Base-by-base conservation (phyloP, 2,113 vertebrate species). In the Malurus melanocephalus region DNA sequence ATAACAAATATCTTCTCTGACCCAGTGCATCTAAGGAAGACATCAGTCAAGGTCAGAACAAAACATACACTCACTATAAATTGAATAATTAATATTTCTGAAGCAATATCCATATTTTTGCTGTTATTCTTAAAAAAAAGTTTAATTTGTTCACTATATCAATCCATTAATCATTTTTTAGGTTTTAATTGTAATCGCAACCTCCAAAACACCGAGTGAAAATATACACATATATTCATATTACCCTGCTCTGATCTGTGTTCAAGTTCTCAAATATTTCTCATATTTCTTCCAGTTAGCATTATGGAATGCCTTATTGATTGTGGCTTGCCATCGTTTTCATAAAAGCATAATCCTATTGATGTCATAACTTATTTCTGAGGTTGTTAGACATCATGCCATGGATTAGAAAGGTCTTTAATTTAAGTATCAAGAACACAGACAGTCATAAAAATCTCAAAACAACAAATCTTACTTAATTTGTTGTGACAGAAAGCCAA, bases 401-500 rank as follows among this genome's bases (percentile, higher is more conserved):
- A 90, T 2, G 26, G 60, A 89, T 79, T 68, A 86, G 45, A 81
- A 93, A 28, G 18, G 32, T 35, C 92, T 89, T 91, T 87, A 71
- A 78, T 86, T 75, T 85, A 86, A 80, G 62, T 46, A 61, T 23
- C 49, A 76, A 81, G 66, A 89, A 42, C 77, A 92, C 67, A 92
- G 75, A 79, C 80, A 76, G 43, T 8, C 52, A 85, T 92, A 90
- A 93, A 83, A 80, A 62, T 74, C 83, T 75, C 64, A 88, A 87
- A 94, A n/a, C 66, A 92, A 43, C n/a, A 81, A 84, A 76, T 91
- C 20, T 85, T 83, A 89, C 65, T 60, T 92, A 92, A 95, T 95
- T 92, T 93, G 75, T 88, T 93, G 17, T 88, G 89, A 93, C 89
- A 92, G 75, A 92, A 94, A 87, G 46, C 4, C 2, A 84, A 92